Evolutionary conservation across 2,113 vertebrate species (phyloP).

Genomic region (Sisor rabdophorus): DNA sequence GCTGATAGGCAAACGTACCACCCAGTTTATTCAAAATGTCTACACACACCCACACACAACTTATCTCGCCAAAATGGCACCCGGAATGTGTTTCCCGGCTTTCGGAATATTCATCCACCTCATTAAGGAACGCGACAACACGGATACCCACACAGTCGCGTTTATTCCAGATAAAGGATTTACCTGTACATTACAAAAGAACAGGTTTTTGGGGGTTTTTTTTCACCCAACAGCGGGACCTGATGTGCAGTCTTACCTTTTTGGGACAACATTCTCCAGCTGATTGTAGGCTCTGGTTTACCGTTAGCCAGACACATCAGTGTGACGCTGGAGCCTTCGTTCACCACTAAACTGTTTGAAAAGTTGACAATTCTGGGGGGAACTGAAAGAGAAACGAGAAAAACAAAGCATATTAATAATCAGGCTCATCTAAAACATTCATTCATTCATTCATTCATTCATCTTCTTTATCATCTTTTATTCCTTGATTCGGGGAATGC

Average conservation of each 20-base stretch:
- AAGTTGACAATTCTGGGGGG: slow-evolving; percentile 75
- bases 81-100: not conserved
- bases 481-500: too few species aligned
- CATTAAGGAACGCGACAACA: not conserved
- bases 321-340: slow-evolving; percentile 74
- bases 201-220: not conserved
- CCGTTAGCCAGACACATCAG: slow-evolving; percentile 73
- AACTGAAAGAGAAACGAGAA: slow-evolving; percentile 57
- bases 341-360: slow-evolving; percentile 68
- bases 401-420: not conserved
- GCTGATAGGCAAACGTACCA: slow-evolving; percentile 41
- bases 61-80: not conserved
- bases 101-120: slow-evolving; percentile 14
- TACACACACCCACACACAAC: slow-evolving; percentile 17
- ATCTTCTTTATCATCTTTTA: too few species aligned
- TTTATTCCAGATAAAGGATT: not conserved
- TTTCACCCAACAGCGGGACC: not conserved
- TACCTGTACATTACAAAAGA: not conserved
- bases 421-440: too few species aligned
- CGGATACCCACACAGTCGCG: not conserved
- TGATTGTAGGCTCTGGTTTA: slow-evolving; percentile 72
- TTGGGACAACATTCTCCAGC: slow-evolving; percentile 69
- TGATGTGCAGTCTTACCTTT: slow-evolving; percentile 58
- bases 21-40: slow-evolving; percentile 23
- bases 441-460: too few species aligned